phyloP scores from a whole-genome alignment of 2,797 vertebrate species.

The Echiichthys vipera region DNA sequence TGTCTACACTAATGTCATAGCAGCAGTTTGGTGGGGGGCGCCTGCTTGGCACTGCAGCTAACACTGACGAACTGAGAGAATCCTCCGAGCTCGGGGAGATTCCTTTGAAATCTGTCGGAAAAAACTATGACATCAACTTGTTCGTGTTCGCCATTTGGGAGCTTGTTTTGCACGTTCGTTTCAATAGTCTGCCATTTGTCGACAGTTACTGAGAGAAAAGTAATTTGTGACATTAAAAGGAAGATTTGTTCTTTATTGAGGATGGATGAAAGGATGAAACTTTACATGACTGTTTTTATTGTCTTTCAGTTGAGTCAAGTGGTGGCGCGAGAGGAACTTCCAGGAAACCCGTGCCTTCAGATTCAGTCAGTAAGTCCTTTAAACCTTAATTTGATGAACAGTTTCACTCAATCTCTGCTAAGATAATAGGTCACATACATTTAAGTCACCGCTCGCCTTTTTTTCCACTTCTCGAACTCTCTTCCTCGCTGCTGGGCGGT shows the following conservation, averaged over 20 bases:
- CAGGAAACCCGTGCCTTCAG: slow-evolving; percentile 68
- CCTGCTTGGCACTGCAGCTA: slow-evolving; percentile 6
- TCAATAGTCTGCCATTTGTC: background rate
- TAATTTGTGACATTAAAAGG: background rate
- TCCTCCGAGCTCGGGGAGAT: slow-evolving; percentile 8
- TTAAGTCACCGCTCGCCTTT: slow-evolving; percentile 4
- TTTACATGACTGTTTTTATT: slow-evolving; percentile 2
- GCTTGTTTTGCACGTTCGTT: background rate
- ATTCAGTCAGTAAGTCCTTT: slow-evolving; percentile 80
- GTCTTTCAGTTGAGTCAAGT: slow-evolving; percentile 81
- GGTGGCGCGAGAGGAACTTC: slow-evolving; percentile 52
- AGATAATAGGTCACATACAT: background rate
- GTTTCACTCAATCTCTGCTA: background rate
- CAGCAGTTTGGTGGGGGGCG: slow-evolving; percentile 20
- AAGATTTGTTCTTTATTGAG: background rate
- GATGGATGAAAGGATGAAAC: background rate
- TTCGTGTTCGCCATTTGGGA: slow-evolving; percentile 10
- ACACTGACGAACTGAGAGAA: slow-evolving; percentile 21
- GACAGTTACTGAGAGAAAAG: background rate
- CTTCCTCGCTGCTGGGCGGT: slow-evolving; percentile 30
- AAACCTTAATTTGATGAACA: background rate
- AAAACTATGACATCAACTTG: slow-evolving; percentile 24
- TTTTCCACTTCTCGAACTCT: slow-evolving; percentile 30
- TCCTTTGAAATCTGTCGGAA: slow-evolving; percentile 28
- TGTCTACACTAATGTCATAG: slow-evolving; percentile 12